Percentiles rank a stretch among this genome's conserved stretches.
These are phyloP conservation scores for Lasioglossum baleicum DNA, from an alignment of 1,140 invertebrate genomes.

Conservation along the genomic window DNA sequence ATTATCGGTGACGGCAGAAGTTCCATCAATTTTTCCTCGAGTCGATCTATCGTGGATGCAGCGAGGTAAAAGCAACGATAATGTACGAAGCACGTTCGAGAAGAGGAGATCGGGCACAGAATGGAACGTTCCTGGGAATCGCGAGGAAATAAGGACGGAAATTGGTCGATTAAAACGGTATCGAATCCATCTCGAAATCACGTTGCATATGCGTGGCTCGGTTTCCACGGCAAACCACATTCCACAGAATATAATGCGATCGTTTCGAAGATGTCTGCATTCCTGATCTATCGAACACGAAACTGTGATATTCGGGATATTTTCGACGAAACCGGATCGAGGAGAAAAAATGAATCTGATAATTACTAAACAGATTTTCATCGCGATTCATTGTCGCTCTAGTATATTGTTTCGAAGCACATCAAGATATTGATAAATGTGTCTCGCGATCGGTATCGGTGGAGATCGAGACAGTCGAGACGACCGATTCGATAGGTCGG, in stretches of 20 bases:
- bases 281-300: background rate
- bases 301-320: too few relatives aligned
- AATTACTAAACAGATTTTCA: too few relatives aligned
- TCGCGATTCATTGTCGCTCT: too few relatives aligned
- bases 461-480: background rate
- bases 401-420: too few relatives aligned
- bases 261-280: background rate
- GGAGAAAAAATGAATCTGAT: too few relatives aligned
- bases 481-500: background rate
- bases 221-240: constrained; percentile 26
- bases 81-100: background rate
- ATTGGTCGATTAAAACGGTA: constrained; percentile 44
- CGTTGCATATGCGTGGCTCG: constrained; percentile 15
- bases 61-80: background rate
- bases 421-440: too few relatives aligned
- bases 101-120: background rate
- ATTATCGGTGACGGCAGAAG: too few relatives aligned
- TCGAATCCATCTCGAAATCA: constrained; percentile 29
- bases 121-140: constrained; percentile 32
- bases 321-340: too few relatives aligned
- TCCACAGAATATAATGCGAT: background rate
- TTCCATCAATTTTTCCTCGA: background rate
- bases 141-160: constrained; percentile 40
- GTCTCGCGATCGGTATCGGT: too few relatives aligned
- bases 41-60: background rate